Percentiles rank a stretch among this genome's conserved stretches.
Conservation (phyloP, 1,140 invertebrate genomes). For the Drosophila trapezifrons region DNA sequence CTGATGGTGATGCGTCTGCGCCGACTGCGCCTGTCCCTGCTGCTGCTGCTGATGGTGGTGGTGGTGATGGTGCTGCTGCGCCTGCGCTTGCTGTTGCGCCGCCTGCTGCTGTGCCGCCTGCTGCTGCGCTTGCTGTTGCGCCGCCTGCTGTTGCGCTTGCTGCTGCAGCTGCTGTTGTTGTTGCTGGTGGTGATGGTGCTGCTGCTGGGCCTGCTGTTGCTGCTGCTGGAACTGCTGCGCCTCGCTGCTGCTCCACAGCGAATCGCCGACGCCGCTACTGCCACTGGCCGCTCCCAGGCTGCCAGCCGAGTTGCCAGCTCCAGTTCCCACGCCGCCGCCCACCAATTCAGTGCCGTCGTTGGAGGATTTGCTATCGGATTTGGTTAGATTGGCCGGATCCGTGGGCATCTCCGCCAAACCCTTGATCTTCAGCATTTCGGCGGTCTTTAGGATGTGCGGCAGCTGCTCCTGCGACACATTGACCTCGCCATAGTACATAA, state of each 20-base stretch:
- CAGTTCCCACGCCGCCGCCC: slow-evolving; percentile 52
- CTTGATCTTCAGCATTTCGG: slow-evolving; percentile 94
- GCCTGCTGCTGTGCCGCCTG: slow-evolving; percentile 72
- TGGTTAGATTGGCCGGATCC: slow-evolving; percentile 87
- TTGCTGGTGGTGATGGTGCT: slow-evolving; percentile 66
- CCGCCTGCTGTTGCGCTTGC: slow-evolving; percentile 64
- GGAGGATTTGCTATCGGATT: slow-evolving; percentile 86
- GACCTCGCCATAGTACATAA: slow-evolving; percentile 96
- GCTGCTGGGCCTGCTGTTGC: slow-evolving; percentile 69
- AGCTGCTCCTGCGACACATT: slow-evolving; percentile 95
- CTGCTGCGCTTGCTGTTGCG: slow-evolving; percentile 74
- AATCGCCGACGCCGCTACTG: slow-evolving; percentile 75
- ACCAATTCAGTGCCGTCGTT: slow-evolving; percentile 76
- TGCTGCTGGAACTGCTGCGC: slow-evolving; percentile 81
- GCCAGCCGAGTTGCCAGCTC: slow-evolving; percentile 51
- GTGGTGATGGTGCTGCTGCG: slow-evolving; percentile 74
- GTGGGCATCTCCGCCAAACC: slow-evolving; percentile 93
- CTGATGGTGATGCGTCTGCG: slow-evolving; percentile 77
- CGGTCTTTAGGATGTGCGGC: slow-evolving; percentile 93
- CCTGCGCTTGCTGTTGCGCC: slow-evolving; percentile 68
- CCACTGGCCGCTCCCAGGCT: slow-evolving; percentile 67
- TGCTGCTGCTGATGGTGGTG: slow-evolving; percentile 66
- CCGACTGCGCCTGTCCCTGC: slow-evolving; percentile 69
- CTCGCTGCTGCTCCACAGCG: slow-evolving; percentile 82
- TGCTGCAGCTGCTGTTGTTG: slow-evolving; percentile 68